These are phyloP conservation scores for Egretta garzetta DNA, from an alignment of 2,113 vertebrate genomes.

Conservation along the genomic window DNA sequence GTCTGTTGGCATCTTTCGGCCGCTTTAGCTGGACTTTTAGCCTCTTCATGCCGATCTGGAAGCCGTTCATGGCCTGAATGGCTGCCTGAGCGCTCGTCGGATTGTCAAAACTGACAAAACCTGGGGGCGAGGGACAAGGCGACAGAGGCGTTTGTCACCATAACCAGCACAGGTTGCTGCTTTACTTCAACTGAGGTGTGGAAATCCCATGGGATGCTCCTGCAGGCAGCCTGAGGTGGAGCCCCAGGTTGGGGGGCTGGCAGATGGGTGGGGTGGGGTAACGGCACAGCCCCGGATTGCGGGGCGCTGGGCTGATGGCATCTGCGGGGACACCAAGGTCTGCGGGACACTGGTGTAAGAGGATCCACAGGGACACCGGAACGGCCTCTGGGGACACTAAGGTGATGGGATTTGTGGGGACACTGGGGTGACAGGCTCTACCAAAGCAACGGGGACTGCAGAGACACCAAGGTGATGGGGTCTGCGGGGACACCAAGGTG, in stretches of 20 bases:
- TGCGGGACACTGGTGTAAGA: not conserved
- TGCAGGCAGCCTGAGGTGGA: not conserved
- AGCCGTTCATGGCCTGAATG: slow-evolving; percentile 99
- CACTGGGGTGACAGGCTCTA: not conserved
- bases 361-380: not conserved
- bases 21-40: slow-evolving; percentile 98
- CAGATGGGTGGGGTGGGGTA: not conserved
- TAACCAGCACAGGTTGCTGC: accelerated
- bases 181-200: accelerated
- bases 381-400: not conserved
- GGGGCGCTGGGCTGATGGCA: not conserved
- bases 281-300: accelerated
- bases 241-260: not conserved
- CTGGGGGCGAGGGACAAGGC: slow-evolving; percentile 60
- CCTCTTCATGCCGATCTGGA: slow-evolving; percentile 99
- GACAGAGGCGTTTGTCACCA: not conserved
- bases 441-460: not conserved
- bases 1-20: slow-evolving; percentile 97
- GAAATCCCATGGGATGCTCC: not conserved
- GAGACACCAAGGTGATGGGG: not conserved
- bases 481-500: not conserved
- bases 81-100: slow-evolving; percentile 97
- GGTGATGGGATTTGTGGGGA: not conserved
- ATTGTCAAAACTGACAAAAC: slow-evolving; percentile 99
- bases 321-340: not conserved